Evolutionary conservation across 2,113 vertebrate species (phyloP).

Genomic region (Atractosteus spatula): DNA sequence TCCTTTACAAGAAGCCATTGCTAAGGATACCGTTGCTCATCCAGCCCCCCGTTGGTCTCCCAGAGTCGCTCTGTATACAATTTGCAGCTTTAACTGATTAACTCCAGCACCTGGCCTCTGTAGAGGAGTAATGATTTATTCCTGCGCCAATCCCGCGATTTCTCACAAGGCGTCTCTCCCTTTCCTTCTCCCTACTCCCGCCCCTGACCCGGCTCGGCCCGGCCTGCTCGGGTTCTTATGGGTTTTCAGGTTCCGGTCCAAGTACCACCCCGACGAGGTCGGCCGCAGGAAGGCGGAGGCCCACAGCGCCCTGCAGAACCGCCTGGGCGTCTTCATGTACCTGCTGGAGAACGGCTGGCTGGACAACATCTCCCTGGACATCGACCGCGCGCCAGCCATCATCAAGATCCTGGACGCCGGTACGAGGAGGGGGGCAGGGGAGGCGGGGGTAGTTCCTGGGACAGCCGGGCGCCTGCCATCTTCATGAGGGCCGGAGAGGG

Average conservation of each 20-base stretch:
- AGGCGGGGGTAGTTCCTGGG: neutral
- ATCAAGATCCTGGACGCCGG: constrained; percentile 87
- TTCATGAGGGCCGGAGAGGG: constrained; percentile 52
- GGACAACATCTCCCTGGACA: constrained; percentile 78
- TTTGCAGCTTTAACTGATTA: neutral
- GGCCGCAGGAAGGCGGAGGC: constrained; percentile 77
- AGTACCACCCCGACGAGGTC: constrained; percentile 88
- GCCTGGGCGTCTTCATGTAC: constrained; percentile 76
- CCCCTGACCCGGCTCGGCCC: constrained; percentile 15
- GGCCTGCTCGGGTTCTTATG: too few species aligned
- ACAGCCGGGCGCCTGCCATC: constrained; percentile 50
- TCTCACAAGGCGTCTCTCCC: constrained; percentile 14
- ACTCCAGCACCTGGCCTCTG: constrained; percentile 34
- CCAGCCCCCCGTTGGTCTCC: too few species aligned
- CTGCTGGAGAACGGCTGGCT: constrained; percentile 84
- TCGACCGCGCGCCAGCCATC: constrained; percentile 78
- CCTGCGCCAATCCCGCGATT: constrained; percentile 27
- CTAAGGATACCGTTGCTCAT: too few species aligned
- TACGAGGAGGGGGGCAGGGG: constrained; percentile 27
- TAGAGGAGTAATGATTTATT: neutral
- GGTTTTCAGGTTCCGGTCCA: constrained; percentile 81
- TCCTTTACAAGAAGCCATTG: too few species aligned
- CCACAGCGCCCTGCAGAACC: constrained; percentile 73
- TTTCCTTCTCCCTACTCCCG: constrained; percentile 33
- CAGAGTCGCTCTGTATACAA: too few species aligned